Evolutionary conservation across 1,140 invertebrate genomes (phyloP).

Genomic region (Penaeus indicus): DNA sequence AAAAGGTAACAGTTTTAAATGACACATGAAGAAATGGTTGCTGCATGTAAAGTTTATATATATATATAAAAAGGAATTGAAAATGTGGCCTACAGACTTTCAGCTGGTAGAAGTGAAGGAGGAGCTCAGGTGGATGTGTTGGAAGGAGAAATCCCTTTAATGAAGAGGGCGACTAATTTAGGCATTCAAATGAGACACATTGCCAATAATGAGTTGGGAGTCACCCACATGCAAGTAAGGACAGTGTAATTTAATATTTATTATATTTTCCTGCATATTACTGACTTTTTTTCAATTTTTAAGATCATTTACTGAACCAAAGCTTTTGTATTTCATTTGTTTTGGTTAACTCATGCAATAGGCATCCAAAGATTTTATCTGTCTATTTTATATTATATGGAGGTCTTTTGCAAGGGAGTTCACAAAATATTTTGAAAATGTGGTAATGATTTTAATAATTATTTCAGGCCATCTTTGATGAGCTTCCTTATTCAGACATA

Average conservation of each 20-base stretch:
- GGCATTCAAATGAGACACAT: conserved; percentile 51
- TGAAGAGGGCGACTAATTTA: conserved; percentile 36
- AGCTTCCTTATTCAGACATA: conserved; percentile 49
- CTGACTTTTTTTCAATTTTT: background rate
- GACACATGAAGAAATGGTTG: too few relatives aligned
- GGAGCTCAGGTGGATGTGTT: conserved; percentile 21
- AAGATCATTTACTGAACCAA: too few relatives aligned
- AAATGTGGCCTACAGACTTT: conserved; percentile 32
- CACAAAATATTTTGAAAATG: too few relatives aligned
- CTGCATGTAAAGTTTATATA: too few relatives aligned
- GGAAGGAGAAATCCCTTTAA: conserved; percentile 32
- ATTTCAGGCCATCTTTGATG: conserved; percentile 58
- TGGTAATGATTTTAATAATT: too few relatives aligned
- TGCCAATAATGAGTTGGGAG: conserved; percentile 53
- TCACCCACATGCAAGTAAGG: conserved; percentile 55
- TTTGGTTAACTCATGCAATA: too few relatives aligned
- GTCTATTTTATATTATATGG: too few relatives aligned
- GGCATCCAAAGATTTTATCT: too few relatives aligned
- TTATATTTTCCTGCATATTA: background rate
- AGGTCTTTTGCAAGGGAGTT: too few relatives aligned
- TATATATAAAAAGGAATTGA: too few relatives aligned
- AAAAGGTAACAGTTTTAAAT: too few relatives aligned
- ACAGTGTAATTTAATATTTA: background rate
- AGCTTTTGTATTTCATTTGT: too few relatives aligned
- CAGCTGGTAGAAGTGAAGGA: conserved; percentile 24